Conservation (phyloP, 2,797 vertebrate genomes). For the Chlorospingus semifuscus region DNA sequence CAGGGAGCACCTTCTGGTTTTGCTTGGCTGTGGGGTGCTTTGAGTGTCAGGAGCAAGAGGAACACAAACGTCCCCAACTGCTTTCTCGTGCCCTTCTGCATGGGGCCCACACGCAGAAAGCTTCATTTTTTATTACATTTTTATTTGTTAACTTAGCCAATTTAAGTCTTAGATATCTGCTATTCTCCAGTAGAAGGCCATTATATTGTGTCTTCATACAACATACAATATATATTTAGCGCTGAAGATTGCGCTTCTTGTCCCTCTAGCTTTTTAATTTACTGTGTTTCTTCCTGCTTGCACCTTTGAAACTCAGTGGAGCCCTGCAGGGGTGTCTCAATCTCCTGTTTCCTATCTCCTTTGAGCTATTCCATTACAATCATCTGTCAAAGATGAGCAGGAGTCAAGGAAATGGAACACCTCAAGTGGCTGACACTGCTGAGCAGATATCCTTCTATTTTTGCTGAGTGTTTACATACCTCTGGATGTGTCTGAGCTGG, state of each 20-base stretch:
- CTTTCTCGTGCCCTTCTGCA: not conserved
- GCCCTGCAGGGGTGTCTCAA: not conserved
- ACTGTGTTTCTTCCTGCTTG: not conserved
- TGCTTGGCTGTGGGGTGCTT: not conserved
- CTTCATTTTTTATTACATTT: not conserved
- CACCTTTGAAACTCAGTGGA: not conserved
- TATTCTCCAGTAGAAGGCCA: not conserved
- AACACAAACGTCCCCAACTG: not conserved
- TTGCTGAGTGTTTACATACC: not conserved
- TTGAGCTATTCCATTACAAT: not conserved
- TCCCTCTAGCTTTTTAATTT: constrained; percentile 1
- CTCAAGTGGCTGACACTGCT: constrained; percentile 17
- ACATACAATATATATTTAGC: not conserved
- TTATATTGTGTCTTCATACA: not conserved
- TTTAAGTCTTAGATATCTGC: not conserved
- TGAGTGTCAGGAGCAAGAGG: not conserved
- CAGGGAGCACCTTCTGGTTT: not conserved
- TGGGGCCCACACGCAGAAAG: not conserved
- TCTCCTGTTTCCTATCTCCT: constrained; percentile 13
- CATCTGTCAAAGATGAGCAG: not conserved
- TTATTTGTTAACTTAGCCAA: not conserved
- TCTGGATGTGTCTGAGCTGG: not conserved
- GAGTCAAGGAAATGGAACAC: constrained; percentile 9
- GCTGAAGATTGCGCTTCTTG: not conserved
- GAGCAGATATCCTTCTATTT: constrained; percentile 20